Percentiles rank a stretch among this genome's conserved stretches.
phyloP scores from a whole-genome alignment of 2,113 vertebrate species.

The Octodon degus region DNA sequence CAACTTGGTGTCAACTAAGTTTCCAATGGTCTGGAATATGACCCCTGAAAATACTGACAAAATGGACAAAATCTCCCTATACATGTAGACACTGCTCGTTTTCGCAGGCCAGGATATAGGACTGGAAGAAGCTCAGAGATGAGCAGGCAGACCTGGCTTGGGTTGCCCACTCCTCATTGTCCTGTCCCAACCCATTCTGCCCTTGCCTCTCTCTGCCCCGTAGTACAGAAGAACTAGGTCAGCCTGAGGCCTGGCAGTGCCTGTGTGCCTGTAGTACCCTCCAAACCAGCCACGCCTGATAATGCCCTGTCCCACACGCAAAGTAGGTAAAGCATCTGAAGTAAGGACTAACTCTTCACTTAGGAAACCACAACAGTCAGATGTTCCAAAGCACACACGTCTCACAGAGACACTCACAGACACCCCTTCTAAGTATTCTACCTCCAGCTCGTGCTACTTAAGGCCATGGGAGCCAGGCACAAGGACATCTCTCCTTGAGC shows the following conservation, averaged over 20 bases:
- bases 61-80: background rate
- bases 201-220: background rate
- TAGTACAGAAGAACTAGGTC: background rate
- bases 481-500: background rate
- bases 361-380: background rate
- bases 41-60: background rate
- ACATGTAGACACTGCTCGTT: background rate
- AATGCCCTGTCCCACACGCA: background rate
- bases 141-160: background rate
- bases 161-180: background rate
- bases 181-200: background rate
- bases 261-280: background rate
- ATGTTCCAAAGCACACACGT: background rate
- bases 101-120: background rate
- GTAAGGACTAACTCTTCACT: background rate
- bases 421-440: background rate
- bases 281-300: background rate
- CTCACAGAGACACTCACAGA: background rate
- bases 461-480: background rate
- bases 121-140: background rate
- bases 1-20: background rate
- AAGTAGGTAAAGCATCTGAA: background rate
- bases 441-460: background rate
- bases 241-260: background rate
- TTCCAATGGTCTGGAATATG: background rate